Base-by-base conservation (phyloP, 2,888 invertebrate genomes). In the Maniola hyperantus region DNA sequence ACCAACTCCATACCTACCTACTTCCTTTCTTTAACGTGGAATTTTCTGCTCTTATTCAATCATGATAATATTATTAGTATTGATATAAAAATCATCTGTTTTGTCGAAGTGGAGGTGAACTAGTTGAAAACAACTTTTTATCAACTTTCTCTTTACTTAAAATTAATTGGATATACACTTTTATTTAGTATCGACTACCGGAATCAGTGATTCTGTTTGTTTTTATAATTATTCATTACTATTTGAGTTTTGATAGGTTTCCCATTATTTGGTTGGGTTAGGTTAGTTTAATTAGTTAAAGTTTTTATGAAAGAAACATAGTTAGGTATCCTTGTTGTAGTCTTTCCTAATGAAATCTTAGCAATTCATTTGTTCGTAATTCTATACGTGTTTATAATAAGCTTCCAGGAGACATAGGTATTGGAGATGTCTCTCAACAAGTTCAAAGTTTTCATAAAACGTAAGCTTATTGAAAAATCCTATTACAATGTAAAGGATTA, bases 121-220 rank as follows among this genome's bases (percentile, higher is more conserved):
- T 33, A 59, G 59, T 59, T 18, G 46, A 48, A 59, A 59, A 15
- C 59, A 34, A 33, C 46, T 55, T 55, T 61, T 60, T 60, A 39
- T 48, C 54, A 66, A 66, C 66, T 66, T 66, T 66, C 66, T 61
- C 62, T 55, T 59, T 26, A 26, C 26, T 26, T 42, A 33, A 55
- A 46, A 55, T 42, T 44, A 55, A 48, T 57, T 46, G 55, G 36
- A 18, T 34, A 65, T 55, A 39, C 48, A n/a, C n/a, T n/a, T 59
- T 48, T 42, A 13, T 13, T 48, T 58, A 33, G n/a, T 58, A 46
- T 58, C 33, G 58, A 55, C 55, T 55, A 55, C 36, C 55, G 36
- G 55, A 55, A 39, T 55, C 18, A 54, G 15, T 57, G 39, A 20
- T 20, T 13, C 18, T 18, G 42, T 57, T 57, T 57, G 57, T 57